Evolutionary conservation across 2,113 vertebrate species (phyloP).

Genomic region (Otus sunia): DNA sequence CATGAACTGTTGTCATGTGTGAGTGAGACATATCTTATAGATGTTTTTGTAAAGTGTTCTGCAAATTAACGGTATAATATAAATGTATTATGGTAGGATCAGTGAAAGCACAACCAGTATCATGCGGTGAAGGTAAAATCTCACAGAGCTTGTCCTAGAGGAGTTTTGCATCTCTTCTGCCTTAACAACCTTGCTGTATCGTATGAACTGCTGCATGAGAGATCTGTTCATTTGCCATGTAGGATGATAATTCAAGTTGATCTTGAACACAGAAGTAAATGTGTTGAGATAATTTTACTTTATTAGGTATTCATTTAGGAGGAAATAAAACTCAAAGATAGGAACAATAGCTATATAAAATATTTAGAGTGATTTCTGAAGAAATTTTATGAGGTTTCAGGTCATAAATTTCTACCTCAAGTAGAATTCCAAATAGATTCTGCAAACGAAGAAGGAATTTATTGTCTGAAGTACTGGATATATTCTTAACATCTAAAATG

Average conservation of each 20-base stretch:
- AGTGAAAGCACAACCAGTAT: neutral
- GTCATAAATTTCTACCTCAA: conserved; percentile 21
- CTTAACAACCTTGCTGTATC: neutral
- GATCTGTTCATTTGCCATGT: neutral
- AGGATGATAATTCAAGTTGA: neutral
- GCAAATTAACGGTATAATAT: neutral
- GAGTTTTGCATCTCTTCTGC: neutral
- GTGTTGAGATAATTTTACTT: neutral
- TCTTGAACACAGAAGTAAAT: neutral
- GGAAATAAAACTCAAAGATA: neutral
- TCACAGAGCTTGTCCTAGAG: neutral
- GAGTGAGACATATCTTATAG: neutral
- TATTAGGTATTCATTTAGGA: neutral
- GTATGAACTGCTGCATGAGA: neutral
- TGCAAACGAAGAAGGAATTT: neutral
- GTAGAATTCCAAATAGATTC: conserved; percentile 8
- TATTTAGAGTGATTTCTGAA: conserved; percentile 11
- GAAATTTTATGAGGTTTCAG: neutral
- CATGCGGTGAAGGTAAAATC: neutral
- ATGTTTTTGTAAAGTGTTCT: neutral
- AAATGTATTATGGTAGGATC: neutral
- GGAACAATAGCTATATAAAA: conserved; percentile 11
- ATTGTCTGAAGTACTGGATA: neutral
- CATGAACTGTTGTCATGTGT: neutral
- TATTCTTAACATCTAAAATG: neutral